Conservation (phyloP, 2,113 vertebrate genomes). For the Hassar affinis region DNA sequence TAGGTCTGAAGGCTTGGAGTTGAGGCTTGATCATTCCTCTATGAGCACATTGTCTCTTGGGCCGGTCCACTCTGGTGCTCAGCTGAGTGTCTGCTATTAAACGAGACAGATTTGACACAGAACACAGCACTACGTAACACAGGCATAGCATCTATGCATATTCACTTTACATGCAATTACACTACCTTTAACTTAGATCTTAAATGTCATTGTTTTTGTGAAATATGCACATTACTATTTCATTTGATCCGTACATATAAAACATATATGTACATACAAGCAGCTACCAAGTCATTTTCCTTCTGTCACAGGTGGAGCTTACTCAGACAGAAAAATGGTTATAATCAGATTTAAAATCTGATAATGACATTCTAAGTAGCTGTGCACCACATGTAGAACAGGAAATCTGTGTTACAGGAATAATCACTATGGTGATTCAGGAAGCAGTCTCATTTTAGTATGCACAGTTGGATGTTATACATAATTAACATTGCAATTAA, state of each 20-base stretch:
- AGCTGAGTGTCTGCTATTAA: not conserved
- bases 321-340: not conserved
- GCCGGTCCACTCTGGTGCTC: not conserved
- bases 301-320: not conserved
- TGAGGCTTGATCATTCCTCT: slow-evolving; percentile 14
- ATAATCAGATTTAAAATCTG: not conserved
- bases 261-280: not conserved
- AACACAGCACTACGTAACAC: not conserved
- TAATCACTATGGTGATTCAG: not conserved
- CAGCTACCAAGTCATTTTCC: not conserved
- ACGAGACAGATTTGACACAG: not conserved
- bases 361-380: not conserved
- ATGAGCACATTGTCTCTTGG: not conserved
- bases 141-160: not conserved
- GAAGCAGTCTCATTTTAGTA: not conserved
- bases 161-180: not conserved
- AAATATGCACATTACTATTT: not conserved
- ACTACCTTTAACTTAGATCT: no score
- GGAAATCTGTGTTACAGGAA: not conserved
- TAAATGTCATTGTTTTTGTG: not conserved
- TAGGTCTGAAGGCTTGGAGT: slow-evolving; percentile 16
- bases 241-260: not conserved
- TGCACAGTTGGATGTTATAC: not conserved
- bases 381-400: not conserved
- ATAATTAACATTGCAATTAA: not conserved